Conservation (phyloP, 2,888 invertebrate genomes). For the Drosophila pegasa region DNA sequence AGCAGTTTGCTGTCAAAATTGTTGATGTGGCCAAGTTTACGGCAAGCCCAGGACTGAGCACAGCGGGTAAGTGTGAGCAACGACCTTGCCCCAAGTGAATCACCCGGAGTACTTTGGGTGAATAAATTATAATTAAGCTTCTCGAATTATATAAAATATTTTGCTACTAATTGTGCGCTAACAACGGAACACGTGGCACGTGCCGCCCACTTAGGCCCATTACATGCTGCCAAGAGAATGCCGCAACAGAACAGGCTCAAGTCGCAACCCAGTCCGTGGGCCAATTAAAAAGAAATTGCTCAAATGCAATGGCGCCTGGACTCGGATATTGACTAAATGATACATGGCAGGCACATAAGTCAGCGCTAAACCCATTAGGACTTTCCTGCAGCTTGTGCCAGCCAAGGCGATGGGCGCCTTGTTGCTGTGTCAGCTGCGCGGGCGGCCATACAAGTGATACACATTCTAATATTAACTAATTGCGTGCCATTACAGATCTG, state of each 20-base stretch:
- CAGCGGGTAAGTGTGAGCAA: constrained; percentile 90
- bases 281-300: constrained; percentile 76
- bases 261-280: constrained; percentile 26
- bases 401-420: constrained; percentile 3
- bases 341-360: constrained; percentile 74
- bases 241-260: constrained; percentile 3
- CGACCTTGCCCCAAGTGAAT: constrained; percentile 48
- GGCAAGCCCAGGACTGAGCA: constrained; percentile 97
- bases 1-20: constrained; percentile 99
- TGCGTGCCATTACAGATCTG: constrained; percentile 89
- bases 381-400: constrained; percentile 52
- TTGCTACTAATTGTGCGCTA: constrained; percentile 68
- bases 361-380: constrained; percentile 69
- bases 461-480: constrained; percentile 64
- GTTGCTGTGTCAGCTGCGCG: not conserved
- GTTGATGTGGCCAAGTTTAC: constrained; percentile 99
- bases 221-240: not conserved
- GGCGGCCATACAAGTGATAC: constrained; percentile 48
- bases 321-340: constrained; percentile 71
- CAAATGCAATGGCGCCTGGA: constrained; percentile 58
- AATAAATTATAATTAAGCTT: constrained; percentile 81
- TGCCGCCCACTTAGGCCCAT: constrained; percentile 22
- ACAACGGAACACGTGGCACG: constrained; percentile 37
- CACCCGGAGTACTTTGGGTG: constrained; percentile 42
- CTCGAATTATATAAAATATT: constrained; percentile 77